Evolutionary conservation across 1,140 invertebrate species (phyloP).

Genomic region (Harpegnathos saltator): DNA sequence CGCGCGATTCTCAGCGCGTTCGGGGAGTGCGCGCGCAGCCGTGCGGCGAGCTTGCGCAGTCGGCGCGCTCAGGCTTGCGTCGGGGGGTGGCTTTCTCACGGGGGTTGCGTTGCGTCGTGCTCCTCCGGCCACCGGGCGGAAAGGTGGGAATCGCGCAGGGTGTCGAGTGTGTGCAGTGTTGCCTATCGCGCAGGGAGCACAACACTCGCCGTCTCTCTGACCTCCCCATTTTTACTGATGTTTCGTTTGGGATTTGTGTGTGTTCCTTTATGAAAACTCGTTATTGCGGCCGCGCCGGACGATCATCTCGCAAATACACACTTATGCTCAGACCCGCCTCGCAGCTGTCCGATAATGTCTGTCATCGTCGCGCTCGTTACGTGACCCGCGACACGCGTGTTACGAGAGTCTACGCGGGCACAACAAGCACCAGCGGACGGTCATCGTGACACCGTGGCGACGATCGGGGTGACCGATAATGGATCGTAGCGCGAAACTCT

Average conservation of each 20-base stretch:
- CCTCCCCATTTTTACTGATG: conserved; percentile 73
- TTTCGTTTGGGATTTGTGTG: conserved; percentile 72
- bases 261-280: conserved; percentile 64
- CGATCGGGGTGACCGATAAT: conserved; percentile 14
- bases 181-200: conserved; percentile 81
- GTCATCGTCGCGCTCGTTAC: conserved; percentile 51
- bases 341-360: conserved; percentile 39
- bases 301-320: conserved; percentile 10
- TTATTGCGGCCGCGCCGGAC: conserved; percentile 17
- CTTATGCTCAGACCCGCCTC: conserved; percentile 38
- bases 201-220: conserved; percentile 79
- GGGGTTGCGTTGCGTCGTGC: conserved; percentile 15
- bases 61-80: too few species aligned
- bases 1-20: too few species aligned
- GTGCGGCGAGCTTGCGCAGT: conserved; percentile 9
- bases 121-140: neutral
- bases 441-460: conserved; percentile 7
- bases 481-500: conserved; percentile 42
- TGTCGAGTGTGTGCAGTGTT: conserved; percentile 80
- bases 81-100: neutral
- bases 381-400: conserved; percentile 52
- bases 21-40: conserved; percentile 79
- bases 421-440: conserved; percentile 1
- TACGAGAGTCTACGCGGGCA: conserved; percentile 7
- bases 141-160: conserved; percentile 71